Evolutionary conservation across 37 sponge, comb jelly and placozoan species (phyloP), one percentile per base, ranked within the genome.

Genomic region (Geodia barretti): DNA sequence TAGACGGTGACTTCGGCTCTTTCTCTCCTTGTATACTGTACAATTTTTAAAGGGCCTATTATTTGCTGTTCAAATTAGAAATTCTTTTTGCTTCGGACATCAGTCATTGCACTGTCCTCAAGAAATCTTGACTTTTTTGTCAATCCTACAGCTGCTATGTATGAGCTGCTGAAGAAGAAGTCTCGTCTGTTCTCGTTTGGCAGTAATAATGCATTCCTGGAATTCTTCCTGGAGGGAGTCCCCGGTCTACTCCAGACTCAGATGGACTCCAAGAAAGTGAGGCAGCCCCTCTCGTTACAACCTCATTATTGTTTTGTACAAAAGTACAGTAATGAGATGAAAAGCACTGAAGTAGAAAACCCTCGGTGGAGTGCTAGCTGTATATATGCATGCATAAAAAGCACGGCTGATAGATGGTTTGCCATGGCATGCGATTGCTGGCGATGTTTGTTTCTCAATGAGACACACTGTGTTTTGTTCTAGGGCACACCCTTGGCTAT

Each of bases 191-290:
- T 99, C 61, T 88, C 95, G 3, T 65, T 99, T 37, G 78, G 74
- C 42, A 65, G 92, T 14, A 97, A 91, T 63, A 99, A 99, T 84
- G 91, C 99, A 29, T 84, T 99, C 39, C 83, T 99, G 32, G 97
- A 97, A 78, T 99, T 99, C 77, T 74, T 99, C 31, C 66, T 99
- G 25, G 86, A 97, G 35, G 98, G 87, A 39, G 73, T 69, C 24
- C 97, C 97, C 0, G 91, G 89, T 32, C 28, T 97, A 3, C 82
- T 80, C 26, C 90, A 97, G 72, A 95, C 83, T 23, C 94, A 89
- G 60, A 41, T 92, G 14, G 93, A 97, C 79, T 97, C 97, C 25
- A 94, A 83, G 76, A 94, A 97, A 76, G 40, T 64, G 69, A 35
- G 37, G 19, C 32, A 31, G 34, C 4, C 11, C 41, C 7, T 31